Base-by-base conservation (phyloP, 2,888 invertebrate genomes). In the Oeneis ivallda region DNA sequence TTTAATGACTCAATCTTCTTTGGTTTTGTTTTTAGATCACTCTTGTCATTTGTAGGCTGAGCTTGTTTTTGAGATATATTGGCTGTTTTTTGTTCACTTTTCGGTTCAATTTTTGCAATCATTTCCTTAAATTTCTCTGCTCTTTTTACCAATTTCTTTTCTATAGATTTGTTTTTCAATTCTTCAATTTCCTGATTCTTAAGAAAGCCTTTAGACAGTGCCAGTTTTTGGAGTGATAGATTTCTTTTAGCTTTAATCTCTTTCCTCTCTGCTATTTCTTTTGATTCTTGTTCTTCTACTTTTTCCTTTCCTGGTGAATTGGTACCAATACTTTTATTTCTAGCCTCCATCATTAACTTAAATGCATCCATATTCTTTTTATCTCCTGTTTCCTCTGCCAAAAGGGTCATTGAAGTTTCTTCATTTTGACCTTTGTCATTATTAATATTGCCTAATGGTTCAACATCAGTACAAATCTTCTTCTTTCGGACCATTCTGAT, bases 261-360 rank as follows among this genome's bases (percentile, higher is more conserved):
- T 71, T 81, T 87, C 70, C 82, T 85, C 71, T 84, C 81, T 62
- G 66, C 52, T 32, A 74, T 67, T 66, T 80, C 84, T 69, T 82
- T 76, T 32, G 72, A 67, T 69, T 84, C 81, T 64, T 72, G 71
- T 66, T 79, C 78, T 56, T 81, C 80, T 59, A 70, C 71, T 74
- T 79, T 83, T 56, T 92, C 92, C 83, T 93, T 94, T 0, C 95
- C 95, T 9, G 93, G 93, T 32, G 94, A 93, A 83, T 95, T 95
- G 26, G 84, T 82, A 2, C 95, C 95, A 69, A 95, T 92, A 57
- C 90, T 89, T 78, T 94, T 94, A 76, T 94, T 93, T 70, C 94
- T 89, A 17, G 93, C 93, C 71, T 93, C 93, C 95, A 95, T 95
- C 87, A 95, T 88, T 39, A 95, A 78, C 75, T 94, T 88, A 80